A percentile compares a stretch with the other conserved stretches of the same genome.
phyloP scores from a whole-genome alignment of 2,797 vertebrate species.

The Vipera latastei region DNA sequence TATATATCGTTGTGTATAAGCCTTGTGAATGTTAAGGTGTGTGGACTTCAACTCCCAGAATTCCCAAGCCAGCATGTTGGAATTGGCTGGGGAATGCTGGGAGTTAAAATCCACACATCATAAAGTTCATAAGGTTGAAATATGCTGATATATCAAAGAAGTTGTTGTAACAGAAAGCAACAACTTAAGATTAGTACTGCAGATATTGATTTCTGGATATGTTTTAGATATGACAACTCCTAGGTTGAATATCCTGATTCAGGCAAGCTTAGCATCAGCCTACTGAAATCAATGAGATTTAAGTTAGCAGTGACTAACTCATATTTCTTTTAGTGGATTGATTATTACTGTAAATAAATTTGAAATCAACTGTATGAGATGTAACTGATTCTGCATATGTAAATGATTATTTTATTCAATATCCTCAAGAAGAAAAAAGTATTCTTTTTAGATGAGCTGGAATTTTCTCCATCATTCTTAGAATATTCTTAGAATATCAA shows the following conservation, averaged over 20 bases:
- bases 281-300: background rate
- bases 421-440: background rate
- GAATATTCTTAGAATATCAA: background rate
- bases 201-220: background rate
- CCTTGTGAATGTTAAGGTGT: background rate
- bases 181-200: background rate
- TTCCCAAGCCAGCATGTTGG: background rate
- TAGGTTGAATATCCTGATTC: background rate
- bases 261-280: background rate
- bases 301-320: background rate
- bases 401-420: background rate
- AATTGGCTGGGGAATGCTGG: too few relatives aligned
- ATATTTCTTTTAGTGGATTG: background rate
- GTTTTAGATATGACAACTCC: background rate
- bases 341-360: background rate
- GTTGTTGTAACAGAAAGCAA: background rate
- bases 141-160: background rate
- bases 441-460: background rate
- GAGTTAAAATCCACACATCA: too few relatives aligned
- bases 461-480: background rate
- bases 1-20: background rate
- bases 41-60: background rate
- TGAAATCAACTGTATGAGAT: background rate
- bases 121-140: background rate
- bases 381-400: background rate